A percentile compares a stretch with the other conserved stretches of the same genome.
These are phyloP conservation scores for Unio pictorum DNA, from an alignment of 2,888 invertebrate species.

Conservation along the genomic window DNA sequence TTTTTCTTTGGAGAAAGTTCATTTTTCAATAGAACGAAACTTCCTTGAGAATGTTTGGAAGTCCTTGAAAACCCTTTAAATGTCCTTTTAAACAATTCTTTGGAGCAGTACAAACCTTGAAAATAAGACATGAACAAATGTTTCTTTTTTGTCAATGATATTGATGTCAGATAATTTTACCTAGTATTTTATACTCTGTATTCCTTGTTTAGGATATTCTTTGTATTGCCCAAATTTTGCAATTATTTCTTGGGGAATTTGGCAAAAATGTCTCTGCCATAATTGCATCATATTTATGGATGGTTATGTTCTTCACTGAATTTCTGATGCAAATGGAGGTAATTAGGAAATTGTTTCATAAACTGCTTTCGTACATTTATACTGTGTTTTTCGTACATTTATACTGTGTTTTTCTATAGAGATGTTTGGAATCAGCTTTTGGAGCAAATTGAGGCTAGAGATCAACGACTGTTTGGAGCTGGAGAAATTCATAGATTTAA, in stretches of 20 bases:
- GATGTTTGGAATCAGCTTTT: conserved; percentile 87
- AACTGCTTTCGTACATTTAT: too few relatives aligned
- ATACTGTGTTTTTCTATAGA: conserved; percentile 65
- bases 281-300: neutral
- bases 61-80: too few relatives aligned
- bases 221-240: too few relatives aligned
- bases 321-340: neutral
- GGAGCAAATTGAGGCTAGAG: conserved; percentile 88
- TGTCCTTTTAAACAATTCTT: too few relatives aligned
- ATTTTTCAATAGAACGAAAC: too few relatives aligned
- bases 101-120: too few relatives aligned
- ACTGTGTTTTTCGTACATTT: neutral
- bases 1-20: too few relatives aligned
- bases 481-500: conserved; percentile 98
- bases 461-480: conserved; percentile 90
- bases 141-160: neutral
- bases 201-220: too few relatives aligned
- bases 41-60: too few relatives aligned
- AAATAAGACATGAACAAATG: neutral
- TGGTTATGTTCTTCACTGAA: neutral
- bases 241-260: too few relatives aligned
- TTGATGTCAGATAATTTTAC: too few relatives aligned
- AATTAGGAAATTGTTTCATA: neutral
- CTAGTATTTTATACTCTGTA: too few relatives aligned
- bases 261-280: neutral